phyloP scores from a whole-genome alignment of 2,888 invertebrate genomes.

The Himalopsyche kuldschensis region DNA sequence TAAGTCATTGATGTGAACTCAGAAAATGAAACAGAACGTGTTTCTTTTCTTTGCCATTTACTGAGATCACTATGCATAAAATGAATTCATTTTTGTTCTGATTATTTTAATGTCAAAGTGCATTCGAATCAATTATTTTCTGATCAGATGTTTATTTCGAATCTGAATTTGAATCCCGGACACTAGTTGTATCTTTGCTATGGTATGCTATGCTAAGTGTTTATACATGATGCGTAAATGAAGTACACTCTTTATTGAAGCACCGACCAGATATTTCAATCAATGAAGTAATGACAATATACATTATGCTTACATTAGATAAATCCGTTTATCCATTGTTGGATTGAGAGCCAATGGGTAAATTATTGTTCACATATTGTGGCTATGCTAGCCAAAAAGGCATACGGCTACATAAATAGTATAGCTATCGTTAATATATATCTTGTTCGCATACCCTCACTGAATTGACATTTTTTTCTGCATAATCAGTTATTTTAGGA shows the following conservation, averaged over 20 bases:
- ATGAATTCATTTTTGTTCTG: too few relatives aligned
- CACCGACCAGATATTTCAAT: not conserved
- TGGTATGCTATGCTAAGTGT: not conserved
- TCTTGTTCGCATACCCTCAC: not conserved
- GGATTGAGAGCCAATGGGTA: not conserved
- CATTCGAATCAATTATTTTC: too few relatives aligned
- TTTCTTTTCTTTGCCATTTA: too few relatives aligned
- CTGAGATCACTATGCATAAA: too few relatives aligned
- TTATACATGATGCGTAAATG: not conserved
- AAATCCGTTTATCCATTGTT: not conserved
- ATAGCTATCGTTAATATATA: not conserved
- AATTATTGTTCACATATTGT: not conserved
- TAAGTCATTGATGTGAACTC: too few relatives aligned
- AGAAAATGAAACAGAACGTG: too few relatives aligned
- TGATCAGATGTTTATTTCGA: too few relatives aligned
- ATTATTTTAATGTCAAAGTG: too few relatives aligned
- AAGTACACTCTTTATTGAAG: not conserved
- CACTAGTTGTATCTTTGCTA: not conserved
- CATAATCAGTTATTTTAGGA: not conserved
- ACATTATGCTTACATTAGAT: not conserved
- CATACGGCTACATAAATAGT: not conserved
- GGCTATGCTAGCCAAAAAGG: not conserved
- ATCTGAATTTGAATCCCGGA: too few relatives aligned
- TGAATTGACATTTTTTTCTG: not conserved
- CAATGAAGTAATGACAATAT: not conserved